Conservation (phyloP, 2,888 invertebrate genomes). For the Melinaea menophilus region DNA sequence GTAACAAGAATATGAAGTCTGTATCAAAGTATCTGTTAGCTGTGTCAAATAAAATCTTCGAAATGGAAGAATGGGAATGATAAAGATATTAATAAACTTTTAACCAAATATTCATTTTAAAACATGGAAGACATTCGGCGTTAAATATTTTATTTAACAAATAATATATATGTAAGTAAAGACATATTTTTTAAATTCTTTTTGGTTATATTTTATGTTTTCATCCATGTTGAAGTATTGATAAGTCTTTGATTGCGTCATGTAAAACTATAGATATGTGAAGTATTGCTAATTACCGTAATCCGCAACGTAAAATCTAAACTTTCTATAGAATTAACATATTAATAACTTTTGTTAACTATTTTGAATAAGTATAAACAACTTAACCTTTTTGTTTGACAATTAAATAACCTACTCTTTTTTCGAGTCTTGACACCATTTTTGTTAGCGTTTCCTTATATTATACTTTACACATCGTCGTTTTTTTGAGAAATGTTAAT, state of each 20-base stretch:
- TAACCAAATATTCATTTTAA: constrained; percentile 44
- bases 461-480: constrained; percentile 19
- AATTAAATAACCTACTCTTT: constrained; percentile 65
- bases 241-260: constrained; percentile 74
- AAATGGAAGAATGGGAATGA: constrained; percentile 43
- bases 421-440: constrained; percentile 64
- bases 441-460: constrained; percentile 59
- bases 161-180: constrained; percentile 42
- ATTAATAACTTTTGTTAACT: constrained; percentile 11
- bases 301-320: constrained; percentile 32
- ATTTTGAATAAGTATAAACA: constrained; percentile 37
- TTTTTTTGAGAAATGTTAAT: background rate
- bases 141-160: constrained; percentile 19
- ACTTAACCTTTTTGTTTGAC: constrained; percentile 67
- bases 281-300: constrained; percentile 40
- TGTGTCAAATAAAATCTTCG: constrained; percentile 37
- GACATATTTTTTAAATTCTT: constrained; percentile 37
- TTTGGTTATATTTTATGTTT: constrained; percentile 71
- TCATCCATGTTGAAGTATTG: constrained; percentile 62
- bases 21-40: constrained; percentile 11
- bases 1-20: constrained; percentile 10
- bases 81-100: constrained; percentile 66
- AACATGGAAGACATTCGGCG: constrained; percentile 7
- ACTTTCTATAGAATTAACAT: constrained; percentile 16
- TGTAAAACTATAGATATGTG: constrained; percentile 62